phyloP scores from a whole-genome alignment of 2,888 invertebrate species.

The Drosophila anomalata region DNA sequence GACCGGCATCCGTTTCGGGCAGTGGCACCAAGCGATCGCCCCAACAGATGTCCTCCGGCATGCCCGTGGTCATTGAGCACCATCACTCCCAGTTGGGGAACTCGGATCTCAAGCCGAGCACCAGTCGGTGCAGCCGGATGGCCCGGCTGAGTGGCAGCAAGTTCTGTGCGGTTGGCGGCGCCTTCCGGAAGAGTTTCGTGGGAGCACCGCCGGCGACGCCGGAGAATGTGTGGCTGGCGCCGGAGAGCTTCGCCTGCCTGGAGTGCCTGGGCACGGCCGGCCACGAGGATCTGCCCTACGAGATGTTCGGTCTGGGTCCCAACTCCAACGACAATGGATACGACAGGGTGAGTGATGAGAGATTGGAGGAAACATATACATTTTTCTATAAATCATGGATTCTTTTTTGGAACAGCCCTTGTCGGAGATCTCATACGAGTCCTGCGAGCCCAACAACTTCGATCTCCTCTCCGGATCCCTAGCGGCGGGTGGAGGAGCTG shows the following conservation, averaged over 20 bases:
- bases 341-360: constrained; percentile 76
- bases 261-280: constrained; percentile 82
- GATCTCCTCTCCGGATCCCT: constrained; percentile 79
- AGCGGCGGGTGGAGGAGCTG: constrained; percentile 40
- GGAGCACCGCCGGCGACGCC: constrained; percentile 78
- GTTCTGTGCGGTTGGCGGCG: constrained; percentile 54
- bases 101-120: constrained; percentile 82
- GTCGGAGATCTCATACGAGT: constrained; percentile 84
- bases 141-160: constrained; percentile 78
- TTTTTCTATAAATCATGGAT: not conserved
- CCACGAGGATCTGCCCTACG: constrained; percentile 83
- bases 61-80: constrained; percentile 83
- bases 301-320: constrained; percentile 82
- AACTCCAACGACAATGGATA: constrained; percentile 81
- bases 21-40: constrained; percentile 76
- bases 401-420: constrained; percentile 71
- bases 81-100: constrained; percentile 73
- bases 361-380: too few relatives aligned
- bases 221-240: constrained; percentile 83
- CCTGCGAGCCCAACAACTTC: constrained; percentile 82
- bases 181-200: constrained; percentile 81
- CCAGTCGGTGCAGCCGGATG: constrained; percentile 82
- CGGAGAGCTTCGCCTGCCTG: constrained; percentile 83
- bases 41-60: constrained; percentile 68
- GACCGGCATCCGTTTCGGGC: not conserved